These are phyloP conservation scores for Cyrtonyx montezumae DNA, from an alignment of 2,113 vertebrate genomes.

Conservation along the genomic window DNA sequence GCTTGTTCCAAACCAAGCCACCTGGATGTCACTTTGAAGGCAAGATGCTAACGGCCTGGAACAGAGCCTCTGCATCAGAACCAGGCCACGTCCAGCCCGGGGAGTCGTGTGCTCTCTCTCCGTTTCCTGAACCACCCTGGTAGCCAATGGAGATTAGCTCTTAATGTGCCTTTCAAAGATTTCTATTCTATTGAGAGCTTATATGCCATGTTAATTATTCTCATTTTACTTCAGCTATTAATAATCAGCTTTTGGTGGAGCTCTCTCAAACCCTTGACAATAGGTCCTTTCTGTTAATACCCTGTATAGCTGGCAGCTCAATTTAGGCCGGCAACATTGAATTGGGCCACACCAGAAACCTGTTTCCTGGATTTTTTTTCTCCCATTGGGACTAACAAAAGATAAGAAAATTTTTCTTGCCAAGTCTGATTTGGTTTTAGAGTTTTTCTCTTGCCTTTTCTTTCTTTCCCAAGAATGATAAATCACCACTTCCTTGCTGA, in stretches of 20 bases:
- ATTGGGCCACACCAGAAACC: background rate
- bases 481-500: background rate
- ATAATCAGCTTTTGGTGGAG: background rate
- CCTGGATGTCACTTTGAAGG: background rate
- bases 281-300: background rate
- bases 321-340: background rate
- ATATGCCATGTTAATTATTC: constrained; percentile 1
- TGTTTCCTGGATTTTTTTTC: constrained; percentile 15
- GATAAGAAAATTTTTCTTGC: background rate
- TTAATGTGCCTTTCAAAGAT: background rate
- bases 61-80: background rate
- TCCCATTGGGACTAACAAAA: background rate
- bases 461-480: constrained; percentile 1
- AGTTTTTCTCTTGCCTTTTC: background rate
- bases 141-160: background rate
- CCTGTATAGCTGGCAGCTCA: constrained; percentile 4
- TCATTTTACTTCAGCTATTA: constrained; percentile 16
- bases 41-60: background rate
- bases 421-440: background rate
- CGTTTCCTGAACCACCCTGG: background rate
- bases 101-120: background rate
- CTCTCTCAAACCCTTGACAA: background rate
- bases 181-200: background rate
- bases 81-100: background rate
- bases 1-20: background rate